Evolutionary conservation across 1,140 invertebrate species (phyloP).

Genomic region (Metopolophium dirhodum): DNA sequence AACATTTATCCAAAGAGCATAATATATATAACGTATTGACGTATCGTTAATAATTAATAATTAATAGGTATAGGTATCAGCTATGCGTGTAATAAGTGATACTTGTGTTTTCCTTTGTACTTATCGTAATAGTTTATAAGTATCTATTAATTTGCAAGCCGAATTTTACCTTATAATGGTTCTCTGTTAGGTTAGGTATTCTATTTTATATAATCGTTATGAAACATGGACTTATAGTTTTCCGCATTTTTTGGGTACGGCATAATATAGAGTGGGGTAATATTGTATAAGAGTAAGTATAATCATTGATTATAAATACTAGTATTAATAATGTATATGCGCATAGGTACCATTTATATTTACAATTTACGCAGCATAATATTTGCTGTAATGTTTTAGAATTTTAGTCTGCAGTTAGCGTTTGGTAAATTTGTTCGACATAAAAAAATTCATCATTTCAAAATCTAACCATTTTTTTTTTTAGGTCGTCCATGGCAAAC

Average conservation of each 20-base stretch:
- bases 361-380: neutral
- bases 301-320: too few relatives aligned
- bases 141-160: too few relatives aligned
- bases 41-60: neutral
- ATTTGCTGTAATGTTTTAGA: neutral
- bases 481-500: neutral
- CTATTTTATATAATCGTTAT: neutral
- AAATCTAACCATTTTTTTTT: neutral
- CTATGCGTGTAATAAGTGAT: too few relatives aligned
- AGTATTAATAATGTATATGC: too few relatives aligned
- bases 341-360: neutral
- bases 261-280: neutral
- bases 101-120: too few relatives aligned
- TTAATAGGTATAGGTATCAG: neutral
- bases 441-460: neutral
- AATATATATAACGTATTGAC: neutral
- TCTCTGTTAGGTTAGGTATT: too few relatives aligned
- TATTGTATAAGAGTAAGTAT: too few relatives aligned
- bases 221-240: neutral
- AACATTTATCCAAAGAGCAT: neutral
- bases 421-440: neutral
- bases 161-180: neutral
- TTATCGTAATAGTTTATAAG: too few relatives aligned
- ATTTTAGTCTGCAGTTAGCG: neutral
- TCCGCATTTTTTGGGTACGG: neutral